Conservation (phyloP, 2,113 vertebrate genomes). For the Pterocles burchelli region DNA sequence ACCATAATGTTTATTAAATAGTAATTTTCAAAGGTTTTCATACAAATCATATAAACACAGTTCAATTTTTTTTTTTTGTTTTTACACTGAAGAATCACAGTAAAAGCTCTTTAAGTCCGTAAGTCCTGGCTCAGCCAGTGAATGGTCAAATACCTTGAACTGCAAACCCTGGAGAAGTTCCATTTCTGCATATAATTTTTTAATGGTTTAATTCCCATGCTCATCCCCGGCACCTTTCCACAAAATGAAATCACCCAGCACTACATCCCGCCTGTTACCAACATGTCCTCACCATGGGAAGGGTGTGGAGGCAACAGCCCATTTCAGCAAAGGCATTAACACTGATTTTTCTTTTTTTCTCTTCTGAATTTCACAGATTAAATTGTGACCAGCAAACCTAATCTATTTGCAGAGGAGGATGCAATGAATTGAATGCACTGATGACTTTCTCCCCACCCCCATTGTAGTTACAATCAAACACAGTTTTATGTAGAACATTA, state of each 20-base stretch:
- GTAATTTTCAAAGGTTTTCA: constrained; percentile 93
- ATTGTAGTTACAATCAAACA: constrained; percentile 55
- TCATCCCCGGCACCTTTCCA: constrained; percentile 54
- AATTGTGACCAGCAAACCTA: constrained; percentile 37
- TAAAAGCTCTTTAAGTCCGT: constrained; percentile 81
- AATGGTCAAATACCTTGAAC: constrained; percentile 75
- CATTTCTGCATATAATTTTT: constrained; percentile 51
- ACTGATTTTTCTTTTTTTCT: neutral
- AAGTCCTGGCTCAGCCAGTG: constrained; percentile 81
- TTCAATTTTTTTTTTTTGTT: constrained; percentile 79
- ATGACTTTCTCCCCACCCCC: neutral
- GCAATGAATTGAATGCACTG: constrained; percentile 37
- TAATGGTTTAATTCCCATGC: constrained; percentile 56
- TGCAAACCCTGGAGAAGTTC: constrained; percentile 72
- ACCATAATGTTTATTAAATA: constrained; percentile 98
- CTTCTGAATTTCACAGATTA: constrained; percentile 57
- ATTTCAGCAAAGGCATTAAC: constrained; percentile 66
- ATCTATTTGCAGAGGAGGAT: constrained; percentile 57
- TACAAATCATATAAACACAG: constrained; percentile 99
- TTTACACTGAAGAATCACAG: constrained; percentile 84
- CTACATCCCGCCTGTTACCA: neutral
- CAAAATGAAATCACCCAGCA: constrained; percentile 43
- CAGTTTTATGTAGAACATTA: constrained; percentile 64
- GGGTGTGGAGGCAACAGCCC: constrained; percentile 40
- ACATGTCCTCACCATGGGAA: neutral